Conservation (phyloP, 2,888 invertebrate species). For the Ischnura elegans region DNA sequence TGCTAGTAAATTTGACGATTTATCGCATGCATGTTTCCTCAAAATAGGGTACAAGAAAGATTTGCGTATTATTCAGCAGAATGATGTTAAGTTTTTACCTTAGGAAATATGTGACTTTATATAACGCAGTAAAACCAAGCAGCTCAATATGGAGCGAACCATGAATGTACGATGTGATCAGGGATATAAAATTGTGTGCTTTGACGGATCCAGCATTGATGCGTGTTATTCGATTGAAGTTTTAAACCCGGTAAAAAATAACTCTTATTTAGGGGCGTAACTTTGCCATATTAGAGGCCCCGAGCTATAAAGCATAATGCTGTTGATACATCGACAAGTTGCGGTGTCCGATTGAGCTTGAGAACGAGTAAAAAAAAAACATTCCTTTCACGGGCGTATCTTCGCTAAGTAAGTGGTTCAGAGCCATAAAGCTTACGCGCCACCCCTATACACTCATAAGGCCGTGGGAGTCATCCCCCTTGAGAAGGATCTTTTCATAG, state of each 20-base stretch:
- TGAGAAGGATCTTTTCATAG: slow-evolving; percentile 3
- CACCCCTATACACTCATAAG: neutral
- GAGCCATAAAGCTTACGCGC: neutral
- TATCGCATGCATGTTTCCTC: too few relatives aligned
- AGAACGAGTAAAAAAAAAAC: neutral
- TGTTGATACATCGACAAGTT: too few relatives aligned
- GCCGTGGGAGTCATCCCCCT: neutral
- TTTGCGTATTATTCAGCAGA: too few relatives aligned
- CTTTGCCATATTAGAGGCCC: too few relatives aligned
- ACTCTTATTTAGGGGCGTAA: too few relatives aligned
- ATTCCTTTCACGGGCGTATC: neutral
- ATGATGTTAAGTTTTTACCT: too few relatives aligned
- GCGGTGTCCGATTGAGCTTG: neutral
- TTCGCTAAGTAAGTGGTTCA: neutral
- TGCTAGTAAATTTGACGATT: too few relatives aligned
- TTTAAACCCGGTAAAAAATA: too few relatives aligned
- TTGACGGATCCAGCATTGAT: neutral
- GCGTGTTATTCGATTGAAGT: neutral
- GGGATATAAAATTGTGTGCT: neutral
- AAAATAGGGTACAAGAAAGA: too few relatives aligned
- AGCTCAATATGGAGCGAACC: neutral
- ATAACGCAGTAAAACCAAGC: neutral
- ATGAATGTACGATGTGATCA: neutral
- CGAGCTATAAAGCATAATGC: too few relatives aligned
- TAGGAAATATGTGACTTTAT: neutral